Evolutionary conservation across 1,140 invertebrate genomes (phyloP).

Genomic region (Latrodectus geometricus): DNA sequence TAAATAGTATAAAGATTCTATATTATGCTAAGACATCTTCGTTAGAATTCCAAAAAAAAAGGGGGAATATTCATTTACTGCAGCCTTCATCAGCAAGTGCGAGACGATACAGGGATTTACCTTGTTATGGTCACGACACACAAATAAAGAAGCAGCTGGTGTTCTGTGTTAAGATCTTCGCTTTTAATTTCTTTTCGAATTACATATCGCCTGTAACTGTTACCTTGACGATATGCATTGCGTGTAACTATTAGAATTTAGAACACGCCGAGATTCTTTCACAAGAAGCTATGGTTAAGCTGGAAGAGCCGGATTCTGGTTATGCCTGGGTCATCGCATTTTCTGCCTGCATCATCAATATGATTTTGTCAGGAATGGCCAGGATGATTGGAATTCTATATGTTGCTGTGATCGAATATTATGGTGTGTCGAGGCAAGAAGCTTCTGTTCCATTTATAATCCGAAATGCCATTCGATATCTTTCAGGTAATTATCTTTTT

Average conservation of each 20-base stretch:
- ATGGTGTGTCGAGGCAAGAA: slow-evolving; percentile 34
- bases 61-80: no score
- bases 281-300: background rate
- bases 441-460: slow-evolving; percentile 37
- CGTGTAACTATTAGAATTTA: no score
- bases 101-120: background rate
- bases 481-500: slow-evolving; percentile 28
- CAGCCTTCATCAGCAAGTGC: no score
- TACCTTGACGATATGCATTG: no score
- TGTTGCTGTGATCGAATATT: slow-evolving; percentile 26
- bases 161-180: no score
- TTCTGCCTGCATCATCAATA: slow-evolving; percentile 31
- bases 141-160: background rate
- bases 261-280: no score
- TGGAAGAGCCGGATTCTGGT: slow-evolving; percentile 38
- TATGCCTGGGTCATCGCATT: slow-evolving; percentile 39
- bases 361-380: slow-evolving; percentile 41
- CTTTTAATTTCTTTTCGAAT: no score
- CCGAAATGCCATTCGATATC: slow-evolving; percentile 33
- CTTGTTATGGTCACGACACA: background rate
- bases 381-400: slow-evolving; percentile 49
- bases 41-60: no score
- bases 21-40: no score
- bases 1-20: no score
- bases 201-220: no score